Evolutionary conservation across 2,113 vertebrate genomes (phyloP).

Genomic region (Oenanthe oenanthe): DNA sequence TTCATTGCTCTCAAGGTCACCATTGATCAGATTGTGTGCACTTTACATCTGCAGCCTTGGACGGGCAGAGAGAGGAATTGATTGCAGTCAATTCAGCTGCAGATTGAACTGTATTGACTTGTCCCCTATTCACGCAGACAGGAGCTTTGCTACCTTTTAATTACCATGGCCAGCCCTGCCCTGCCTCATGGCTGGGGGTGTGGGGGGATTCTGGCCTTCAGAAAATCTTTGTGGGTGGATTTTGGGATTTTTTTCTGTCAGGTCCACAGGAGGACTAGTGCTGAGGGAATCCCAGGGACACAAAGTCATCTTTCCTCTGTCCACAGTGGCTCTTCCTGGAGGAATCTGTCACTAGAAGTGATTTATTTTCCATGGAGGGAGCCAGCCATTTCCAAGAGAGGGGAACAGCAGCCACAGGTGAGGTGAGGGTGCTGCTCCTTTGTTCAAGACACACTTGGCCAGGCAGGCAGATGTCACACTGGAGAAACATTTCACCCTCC

Average conservation of each 20-base stretch:
- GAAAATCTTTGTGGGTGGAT: neutral
- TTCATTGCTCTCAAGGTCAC: constrained; percentile 69
- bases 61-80: constrained; percentile 62
- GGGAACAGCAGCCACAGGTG: neutral
- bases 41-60: constrained; percentile 73
- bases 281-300: neutral
- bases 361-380: neutral
- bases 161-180: constrained; percentile 18
- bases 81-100: constrained; percentile 69
- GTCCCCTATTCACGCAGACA: constrained; percentile 33
- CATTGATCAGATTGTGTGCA: constrained; percentile 70
- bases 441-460: neutral
- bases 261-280: neutral
- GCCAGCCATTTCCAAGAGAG: neutral
- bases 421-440: neutral
- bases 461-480: neutral
- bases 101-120: constrained; percentile 66
- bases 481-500: neutral
- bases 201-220: neutral
- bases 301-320: neutral
- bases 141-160: constrained; percentile 62
- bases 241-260: no score
- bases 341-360: neutral
- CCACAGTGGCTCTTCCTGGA: neutral
- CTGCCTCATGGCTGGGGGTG: neutral